Evolutionary conservation across 2,888 invertebrate genomes (phyloP).

Genomic region (Lasioglossum oenotherae): DNA sequence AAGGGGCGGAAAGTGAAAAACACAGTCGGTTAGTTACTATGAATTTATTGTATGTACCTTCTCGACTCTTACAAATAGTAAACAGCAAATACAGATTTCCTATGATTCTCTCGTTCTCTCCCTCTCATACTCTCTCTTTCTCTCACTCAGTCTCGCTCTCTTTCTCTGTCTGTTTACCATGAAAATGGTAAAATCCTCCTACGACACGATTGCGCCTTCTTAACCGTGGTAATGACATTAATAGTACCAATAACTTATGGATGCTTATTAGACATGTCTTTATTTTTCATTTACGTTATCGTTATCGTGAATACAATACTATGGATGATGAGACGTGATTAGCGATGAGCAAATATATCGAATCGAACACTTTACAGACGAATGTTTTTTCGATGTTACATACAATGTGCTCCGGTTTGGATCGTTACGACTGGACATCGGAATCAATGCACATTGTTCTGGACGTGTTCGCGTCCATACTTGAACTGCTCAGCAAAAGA

Average conservation of each 20-base stretch:
- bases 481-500: not conserved
- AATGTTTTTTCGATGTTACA: constrained; percentile 41
- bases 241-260: constrained; percentile 69
- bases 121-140: no score
- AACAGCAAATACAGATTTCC: constrained; percentile 79
- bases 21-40: constrained; percentile 74
- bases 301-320: constrained; percentile 67
- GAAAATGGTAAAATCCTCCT: constrained; percentile 21
- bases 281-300: constrained; percentile 52
- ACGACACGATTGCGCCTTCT: constrained; percentile 24
- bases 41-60: constrained; percentile 81
- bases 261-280: constrained; percentile 65
- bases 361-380: constrained; percentile 53
- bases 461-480: not conserved
- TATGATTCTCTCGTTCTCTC: constrained; percentile 39
- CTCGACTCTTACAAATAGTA: constrained; percentile 82
- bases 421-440: constrained; percentile 31
- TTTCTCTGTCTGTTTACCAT: not conserved
- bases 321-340: constrained; percentile 70
- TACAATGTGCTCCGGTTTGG: constrained; percentile 23
- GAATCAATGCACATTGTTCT: not conserved
- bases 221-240: constrained; percentile 67
- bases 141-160: not conserved
- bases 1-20: not conserved
- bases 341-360: constrained; percentile 69